Percentiles rank a stretch among this genome's conserved stretches.
phyloP scores from a whole-genome alignment of 2,113 vertebrate genomes.

The Zapus hudsonius region DNA sequence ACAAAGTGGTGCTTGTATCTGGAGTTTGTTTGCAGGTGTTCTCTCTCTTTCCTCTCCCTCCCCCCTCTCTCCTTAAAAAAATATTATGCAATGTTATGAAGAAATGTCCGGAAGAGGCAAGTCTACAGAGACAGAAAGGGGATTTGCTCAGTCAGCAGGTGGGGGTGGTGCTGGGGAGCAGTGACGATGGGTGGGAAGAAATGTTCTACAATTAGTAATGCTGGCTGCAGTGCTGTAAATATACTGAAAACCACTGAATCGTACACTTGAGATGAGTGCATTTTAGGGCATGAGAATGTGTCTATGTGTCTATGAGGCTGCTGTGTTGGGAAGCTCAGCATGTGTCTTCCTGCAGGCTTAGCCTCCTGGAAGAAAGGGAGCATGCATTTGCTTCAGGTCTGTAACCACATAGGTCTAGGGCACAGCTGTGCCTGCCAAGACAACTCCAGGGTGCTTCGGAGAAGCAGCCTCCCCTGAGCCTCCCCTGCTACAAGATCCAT shows the following conservation, averaged over 20 bases:
- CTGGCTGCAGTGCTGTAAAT: neutral
- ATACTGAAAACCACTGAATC: neutral
- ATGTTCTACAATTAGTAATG: neutral
- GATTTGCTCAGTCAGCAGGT: neutral
- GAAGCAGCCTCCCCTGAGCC: too few relatives aligned
- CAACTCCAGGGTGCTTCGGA: neutral
- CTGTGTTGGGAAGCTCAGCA: neutral
- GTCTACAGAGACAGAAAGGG: neutral
- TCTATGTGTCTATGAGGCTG: neutral
- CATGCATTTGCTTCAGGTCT: neutral
- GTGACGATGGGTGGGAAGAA: neutral
- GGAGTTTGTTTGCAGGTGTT: too few relatives aligned
- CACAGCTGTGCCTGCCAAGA: neutral
- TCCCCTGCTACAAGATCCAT: rapidly evolving
- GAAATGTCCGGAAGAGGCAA: neutral
- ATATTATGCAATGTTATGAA: rapidly evolving
- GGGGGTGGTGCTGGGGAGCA: neutral
- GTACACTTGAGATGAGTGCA: neutral
- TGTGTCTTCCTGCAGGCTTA: neutral
- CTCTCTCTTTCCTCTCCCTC: too few relatives aligned
- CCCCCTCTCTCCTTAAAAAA: too few relatives aligned
- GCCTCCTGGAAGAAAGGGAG: neutral
- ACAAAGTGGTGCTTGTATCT: too few relatives aligned
- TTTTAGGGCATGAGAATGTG: neutral
- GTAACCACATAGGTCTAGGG: rapidly evolving